These are phyloP conservation scores for Aselliscus stoliczkanus DNA, from an alignment of 2,797 vertebrate genomes.

Conservation along the genomic window DNA sequence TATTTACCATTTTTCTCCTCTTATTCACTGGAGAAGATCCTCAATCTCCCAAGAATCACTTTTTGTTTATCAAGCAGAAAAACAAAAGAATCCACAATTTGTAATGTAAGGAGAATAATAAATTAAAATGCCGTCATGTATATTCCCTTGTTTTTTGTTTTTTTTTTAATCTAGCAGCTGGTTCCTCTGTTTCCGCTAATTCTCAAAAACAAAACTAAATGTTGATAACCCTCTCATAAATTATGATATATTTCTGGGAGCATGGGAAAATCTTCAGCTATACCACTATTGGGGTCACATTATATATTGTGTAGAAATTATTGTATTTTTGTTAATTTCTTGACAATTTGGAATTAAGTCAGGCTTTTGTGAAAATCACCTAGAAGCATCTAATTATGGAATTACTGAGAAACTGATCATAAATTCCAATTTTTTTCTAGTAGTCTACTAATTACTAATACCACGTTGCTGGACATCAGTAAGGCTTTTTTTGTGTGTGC, in stretches of 20 bases:
- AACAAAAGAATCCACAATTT: conserved; percentile 51
- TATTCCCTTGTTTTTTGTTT: not conserved
- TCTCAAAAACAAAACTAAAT: conserved; percentile 26
- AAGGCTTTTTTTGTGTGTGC: not conserved
- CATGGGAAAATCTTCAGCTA: not conserved
- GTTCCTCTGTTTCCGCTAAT: not conserved
- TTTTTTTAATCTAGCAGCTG: not conserved
- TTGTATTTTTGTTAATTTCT: not conserved
- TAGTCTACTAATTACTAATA: not conserved
- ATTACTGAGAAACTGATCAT: not conserved
- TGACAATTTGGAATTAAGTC: conserved; percentile 1
- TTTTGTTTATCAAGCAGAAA: conserved; percentile 43
- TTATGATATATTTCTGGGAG: not conserved
- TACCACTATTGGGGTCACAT: not conserved
- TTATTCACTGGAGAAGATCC: not conserved
- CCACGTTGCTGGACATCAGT: not conserved
- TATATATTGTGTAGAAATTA: not conserved
- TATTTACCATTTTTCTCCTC: not conserved
- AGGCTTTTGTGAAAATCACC: not conserved
- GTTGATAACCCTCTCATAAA: not conserved
- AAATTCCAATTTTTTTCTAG: not conserved
- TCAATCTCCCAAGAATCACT: not conserved
- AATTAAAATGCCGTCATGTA: conserved; percentile 4
- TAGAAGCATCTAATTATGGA: not conserved
- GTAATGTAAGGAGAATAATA: conserved; percentile 9